phyloP scores from a whole-genome alignment of 2,113 vertebrate genomes.

The Eulacestoma nigropectus region DNA sequence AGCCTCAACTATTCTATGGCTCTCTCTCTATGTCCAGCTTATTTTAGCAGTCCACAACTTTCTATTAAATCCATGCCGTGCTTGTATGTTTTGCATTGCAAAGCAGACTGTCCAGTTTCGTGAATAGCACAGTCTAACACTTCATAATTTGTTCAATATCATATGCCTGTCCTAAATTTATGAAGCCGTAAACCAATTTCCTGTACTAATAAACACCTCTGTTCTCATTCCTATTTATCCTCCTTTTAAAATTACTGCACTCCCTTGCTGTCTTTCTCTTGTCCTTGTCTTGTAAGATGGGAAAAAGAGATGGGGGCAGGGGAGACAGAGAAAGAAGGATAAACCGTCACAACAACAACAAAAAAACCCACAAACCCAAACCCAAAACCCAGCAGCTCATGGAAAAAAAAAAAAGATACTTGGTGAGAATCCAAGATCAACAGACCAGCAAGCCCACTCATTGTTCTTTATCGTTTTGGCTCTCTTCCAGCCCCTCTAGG shows the following conservation, averaged over 20 bases:
- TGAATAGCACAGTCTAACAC: background rate
- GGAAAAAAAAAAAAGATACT: background rate
- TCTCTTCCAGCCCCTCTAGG: constrained; percentile 36
- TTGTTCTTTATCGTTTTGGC: constrained; percentile 50
- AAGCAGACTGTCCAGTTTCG: background rate
- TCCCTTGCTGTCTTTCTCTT: constrained; percentile 2
- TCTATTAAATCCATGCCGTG: background rate
- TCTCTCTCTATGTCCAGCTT: background rate
- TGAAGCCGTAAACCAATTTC: constrained; percentile 46
- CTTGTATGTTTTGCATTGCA: background rate
- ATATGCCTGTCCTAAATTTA: constrained; percentile 44
- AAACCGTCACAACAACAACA: background rate
- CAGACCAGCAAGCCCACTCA: constrained; percentile 60
- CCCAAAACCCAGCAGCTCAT: background rate
- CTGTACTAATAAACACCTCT: constrained; percentile 41
- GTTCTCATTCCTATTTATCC: constrained; percentile 11
- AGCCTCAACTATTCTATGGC: fast-evolving
- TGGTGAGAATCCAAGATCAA: constrained; percentile 57
- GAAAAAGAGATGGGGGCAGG: background rate
- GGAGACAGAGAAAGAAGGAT: background rate
- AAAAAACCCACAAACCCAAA: background rate
- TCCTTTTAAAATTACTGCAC: background rate
- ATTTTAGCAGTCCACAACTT: background rate
- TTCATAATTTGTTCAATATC: background rate
- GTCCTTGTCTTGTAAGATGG: background rate